Evolutionary conservation across 2,888 invertebrate genomes (phyloP).

Genomic region (Leucoma salicis): DNA sequence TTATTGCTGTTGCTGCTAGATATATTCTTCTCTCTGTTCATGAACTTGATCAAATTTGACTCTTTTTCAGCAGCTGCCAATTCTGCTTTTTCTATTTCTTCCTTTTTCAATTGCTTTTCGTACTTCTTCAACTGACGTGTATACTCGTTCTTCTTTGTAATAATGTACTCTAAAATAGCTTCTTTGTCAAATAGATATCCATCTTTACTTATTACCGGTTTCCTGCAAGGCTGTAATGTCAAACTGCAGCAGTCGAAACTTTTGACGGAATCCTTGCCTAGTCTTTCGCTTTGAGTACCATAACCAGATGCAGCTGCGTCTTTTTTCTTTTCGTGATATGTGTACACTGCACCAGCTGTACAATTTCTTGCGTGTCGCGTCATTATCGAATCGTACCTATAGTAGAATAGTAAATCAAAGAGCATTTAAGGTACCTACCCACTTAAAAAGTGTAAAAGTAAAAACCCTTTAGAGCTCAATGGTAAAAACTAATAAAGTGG

Average conservation of each 20-base stretch:
- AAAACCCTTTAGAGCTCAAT: no score
- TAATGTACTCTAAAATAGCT: slow-evolving; percentile 96
- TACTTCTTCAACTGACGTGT: slow-evolving; percentile 94
- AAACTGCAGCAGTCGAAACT: slow-evolving; percentile 99
- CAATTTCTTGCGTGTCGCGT: slow-evolving; percentile 98
- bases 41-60: slow-evolving; percentile 88
- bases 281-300: slow-evolving; percentile 91
- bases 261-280: slow-evolving; percentile 95
- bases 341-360: slow-evolving; percentile 98
- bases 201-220: slow-evolving; percentile 92
- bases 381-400: no score
- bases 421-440: no score
- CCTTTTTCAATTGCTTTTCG: slow-evolving; percentile 91
- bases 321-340: slow-evolving; percentile 98
- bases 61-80: slow-evolving; percentile 88
- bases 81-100: slow-evolving; percentile 87
- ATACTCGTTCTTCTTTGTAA: slow-evolving; percentile 96
- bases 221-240: slow-evolving; percentile 96
- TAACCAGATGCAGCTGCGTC: slow-evolving; percentile 97
- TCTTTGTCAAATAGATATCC: slow-evolving; percentile 98
- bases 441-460: no score
- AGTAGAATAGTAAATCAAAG: no score
- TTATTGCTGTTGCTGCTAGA: slow-evolving; percentile 78
- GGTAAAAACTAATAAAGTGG: no score
- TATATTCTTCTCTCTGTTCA: slow-evolving; percentile 91